These are phyloP conservation scores for Cerceris ruficornis DNA, from an alignment of 2,888 invertebrate genomes.

Conservation along the genomic window DNA sequence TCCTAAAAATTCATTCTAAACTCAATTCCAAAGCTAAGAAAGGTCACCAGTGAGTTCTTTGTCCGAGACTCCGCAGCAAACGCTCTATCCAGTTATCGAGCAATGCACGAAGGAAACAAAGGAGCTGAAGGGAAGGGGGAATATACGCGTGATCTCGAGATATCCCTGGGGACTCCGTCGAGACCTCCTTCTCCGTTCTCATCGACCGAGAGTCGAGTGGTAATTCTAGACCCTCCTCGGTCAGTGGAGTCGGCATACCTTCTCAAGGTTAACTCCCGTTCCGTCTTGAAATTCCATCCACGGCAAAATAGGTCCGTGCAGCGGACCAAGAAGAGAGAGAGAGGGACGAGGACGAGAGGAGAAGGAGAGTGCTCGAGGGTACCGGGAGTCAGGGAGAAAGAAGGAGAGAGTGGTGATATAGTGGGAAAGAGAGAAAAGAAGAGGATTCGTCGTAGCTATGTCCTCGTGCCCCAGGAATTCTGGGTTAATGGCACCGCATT, in stretches of 20 bases:
- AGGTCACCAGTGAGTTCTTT: background rate
- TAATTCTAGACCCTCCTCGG: constrained; percentile 64
- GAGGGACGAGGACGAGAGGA: constrained; percentile 2
- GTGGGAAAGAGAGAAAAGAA: background rate
- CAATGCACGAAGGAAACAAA: background rate
- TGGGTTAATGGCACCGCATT: constrained; percentile 69
- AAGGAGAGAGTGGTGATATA: background rate
- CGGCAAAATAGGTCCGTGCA: constrained; percentile 43
- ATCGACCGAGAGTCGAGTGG: constrained; percentile 29
- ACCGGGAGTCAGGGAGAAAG: constrained; percentile 7
- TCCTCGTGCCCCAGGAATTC: constrained; percentile 61
- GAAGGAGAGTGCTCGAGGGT: background rate
- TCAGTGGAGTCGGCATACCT: constrained; percentile 63
- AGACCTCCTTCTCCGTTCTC: background rate
- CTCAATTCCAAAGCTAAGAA: too few relatives aligned
- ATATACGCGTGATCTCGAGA: constrained; percentile 2
- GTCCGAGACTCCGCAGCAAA: background rate
- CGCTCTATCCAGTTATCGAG: background rate
- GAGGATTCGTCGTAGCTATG: constrained; percentile 37
- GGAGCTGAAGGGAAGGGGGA: background rate
- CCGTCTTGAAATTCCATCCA: constrained; percentile 67
- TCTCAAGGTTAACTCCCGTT: constrained; percentile 68
- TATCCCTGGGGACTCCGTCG: background rate
- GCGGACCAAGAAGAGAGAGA: constrained; percentile 9
- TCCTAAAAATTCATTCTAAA: too few relatives aligned